Base-by-base conservation (phyloP, 2,888 invertebrate genomes). In the Cetonia aurata region DNA sequence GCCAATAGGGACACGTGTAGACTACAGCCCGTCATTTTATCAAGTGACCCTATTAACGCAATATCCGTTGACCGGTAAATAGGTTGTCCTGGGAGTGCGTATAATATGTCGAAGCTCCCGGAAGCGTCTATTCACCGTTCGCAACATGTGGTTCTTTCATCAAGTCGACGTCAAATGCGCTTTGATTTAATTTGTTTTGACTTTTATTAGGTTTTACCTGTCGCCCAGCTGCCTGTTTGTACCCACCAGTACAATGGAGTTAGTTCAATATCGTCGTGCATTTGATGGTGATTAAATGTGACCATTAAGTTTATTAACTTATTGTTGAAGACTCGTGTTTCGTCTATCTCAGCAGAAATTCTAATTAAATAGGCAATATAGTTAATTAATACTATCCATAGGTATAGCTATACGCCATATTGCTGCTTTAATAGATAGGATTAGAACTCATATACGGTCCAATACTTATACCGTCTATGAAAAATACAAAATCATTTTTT, bases 21-120 rank as follows among this genome's bases (percentile, higher is more conserved):
- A 46, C 25, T 60, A 25, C 25, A 31, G 25, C 46, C 46, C 60
- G 60, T 60, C 60, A 60, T 46, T 46, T 31, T 60, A 60, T 60
- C 46, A 60, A 60, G 60, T 46, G 60, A 60, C 60, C 60, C 60
- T 60, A 60, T 60, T 60, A 60, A 46, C 46, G 46, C 46, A 60
- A 60, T 60, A 60, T 60, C 60, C 60, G 60, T 60, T 60, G 60
- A 60, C 60, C 60, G 60, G 60, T 60, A 60, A 60, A 60, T 60
- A 60, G 60, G 60, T 60, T 60, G 60, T 46, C 46, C 60, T 60
- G 60, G 25, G 44, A 46, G 25, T 25, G 13, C 55, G 37, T 33
- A 44, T 46, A 60, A 60, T 60, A 31, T 13, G 46, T 13, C n/a
- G 60, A 60, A 60, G 19, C 60, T n/a, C 60, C 46, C 44, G 60